Conservation (phyloP, 2,888 invertebrate species). For the Bombylius major region DNA sequence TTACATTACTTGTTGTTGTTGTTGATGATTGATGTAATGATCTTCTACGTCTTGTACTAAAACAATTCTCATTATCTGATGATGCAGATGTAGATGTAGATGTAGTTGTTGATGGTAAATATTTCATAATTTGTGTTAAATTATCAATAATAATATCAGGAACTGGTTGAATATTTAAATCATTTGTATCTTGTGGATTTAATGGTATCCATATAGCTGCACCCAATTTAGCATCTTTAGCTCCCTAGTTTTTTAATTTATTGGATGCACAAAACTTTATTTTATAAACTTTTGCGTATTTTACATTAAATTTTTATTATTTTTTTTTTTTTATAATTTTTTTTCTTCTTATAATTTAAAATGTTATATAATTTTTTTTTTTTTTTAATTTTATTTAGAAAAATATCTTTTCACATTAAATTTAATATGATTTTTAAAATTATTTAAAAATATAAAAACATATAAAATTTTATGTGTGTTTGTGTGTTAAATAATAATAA, state of each 20-base stretch:
- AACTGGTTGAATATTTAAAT: conserved; percentile 16
- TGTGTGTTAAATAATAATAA: too few relatives aligned
- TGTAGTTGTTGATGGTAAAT: conserved; percentile 21
- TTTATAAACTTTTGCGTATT: not conserved
- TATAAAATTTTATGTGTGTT: too few relatives aligned
- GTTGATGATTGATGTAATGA: not conserved
- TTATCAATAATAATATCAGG: conserved; percentile 29
- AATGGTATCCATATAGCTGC: conserved; percentile 73
- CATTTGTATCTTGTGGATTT: conserved; percentile 15
- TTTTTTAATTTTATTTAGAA: too few relatives aligned
- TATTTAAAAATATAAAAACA: too few relatives aligned
- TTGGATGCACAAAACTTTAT: not conserved
- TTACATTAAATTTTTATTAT: not conserved
- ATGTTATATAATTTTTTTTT: too few relatives aligned
- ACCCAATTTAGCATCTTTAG: conserved; percentile 59
- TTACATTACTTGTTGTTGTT: conserved; percentile 1
- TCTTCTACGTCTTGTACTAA: not conserved
- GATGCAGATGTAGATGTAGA: conserved; percentile 5
- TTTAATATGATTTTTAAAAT: too few relatives aligned
- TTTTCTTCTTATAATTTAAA: not conserved
- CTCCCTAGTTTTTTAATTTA: conserved; percentile 42
- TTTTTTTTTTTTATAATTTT: conserved; percentile 9
- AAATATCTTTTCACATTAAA: too few relatives aligned
- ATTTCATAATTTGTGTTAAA: conserved; percentile 29
- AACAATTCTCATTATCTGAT: not conserved